phyloP scores from a whole-genome alignment of 2,113 vertebrate species.

The Platichthys stellatus region DNA sequence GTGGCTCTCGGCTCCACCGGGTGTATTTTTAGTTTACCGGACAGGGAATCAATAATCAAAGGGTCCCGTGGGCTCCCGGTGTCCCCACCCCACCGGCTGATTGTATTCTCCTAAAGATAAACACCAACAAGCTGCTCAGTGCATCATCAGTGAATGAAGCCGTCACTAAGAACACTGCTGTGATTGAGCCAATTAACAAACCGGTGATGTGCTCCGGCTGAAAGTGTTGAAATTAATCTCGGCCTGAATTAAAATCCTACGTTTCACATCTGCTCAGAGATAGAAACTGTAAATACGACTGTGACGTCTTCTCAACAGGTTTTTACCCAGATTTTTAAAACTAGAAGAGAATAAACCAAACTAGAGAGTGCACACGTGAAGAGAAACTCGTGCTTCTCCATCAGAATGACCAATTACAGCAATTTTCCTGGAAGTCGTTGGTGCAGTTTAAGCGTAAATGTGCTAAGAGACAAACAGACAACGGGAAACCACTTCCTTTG shows the following conservation, averaged over 20 bases:
- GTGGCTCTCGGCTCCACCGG: neutral
- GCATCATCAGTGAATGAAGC: slow-evolving; percentile 15
- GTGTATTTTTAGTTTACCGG: neutral
- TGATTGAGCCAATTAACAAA: neutral
- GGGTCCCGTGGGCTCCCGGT: slow-evolving; percentile 14
- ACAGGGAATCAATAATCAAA: slow-evolving; percentile 48
- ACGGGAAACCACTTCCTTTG: too few relatives aligned
- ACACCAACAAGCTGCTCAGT: slow-evolving; percentile 29
- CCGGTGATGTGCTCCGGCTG: neutral
- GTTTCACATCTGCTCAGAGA: neutral
- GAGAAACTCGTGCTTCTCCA: too few relatives aligned
- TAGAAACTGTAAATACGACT: neutral
- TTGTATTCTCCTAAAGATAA: slow-evolving; percentile 13
- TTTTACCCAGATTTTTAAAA: too few relatives aligned
- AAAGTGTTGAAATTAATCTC: neutral
- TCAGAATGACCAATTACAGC: too few relatives aligned
- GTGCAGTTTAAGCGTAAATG: too few relatives aligned
- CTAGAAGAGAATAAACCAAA: too few relatives aligned
- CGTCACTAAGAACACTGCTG: neutral
- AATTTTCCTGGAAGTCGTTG: too few relatives aligned
- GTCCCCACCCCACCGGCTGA: slow-evolving; percentile 5
- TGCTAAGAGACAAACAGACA: too few relatives aligned
- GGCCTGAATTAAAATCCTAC: neutral
- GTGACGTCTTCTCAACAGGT: too few relatives aligned
- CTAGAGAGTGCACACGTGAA: too few relatives aligned